Evolutionary conservation across 2,888 invertebrate species (phyloP).

Genomic region (Plebejus anna): DNA sequence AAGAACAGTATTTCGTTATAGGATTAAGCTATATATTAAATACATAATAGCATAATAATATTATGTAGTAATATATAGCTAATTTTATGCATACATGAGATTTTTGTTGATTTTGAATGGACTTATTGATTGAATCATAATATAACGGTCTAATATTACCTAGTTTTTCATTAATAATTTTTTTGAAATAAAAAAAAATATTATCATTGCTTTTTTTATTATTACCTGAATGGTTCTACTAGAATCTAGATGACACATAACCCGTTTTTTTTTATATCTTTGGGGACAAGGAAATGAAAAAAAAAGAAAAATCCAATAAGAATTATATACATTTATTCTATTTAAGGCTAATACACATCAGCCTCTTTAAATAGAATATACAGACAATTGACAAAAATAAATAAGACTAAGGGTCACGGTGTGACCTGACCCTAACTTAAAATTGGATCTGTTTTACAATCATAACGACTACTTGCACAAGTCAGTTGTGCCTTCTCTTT

Average conservation of each 20-base stretch:
- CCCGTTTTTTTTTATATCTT: background rate
- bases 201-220: conserved; percentile 6
- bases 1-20: background rate
- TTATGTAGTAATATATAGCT: background rate
- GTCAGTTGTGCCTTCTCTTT: background rate
- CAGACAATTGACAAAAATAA: conserved; percentile 24
- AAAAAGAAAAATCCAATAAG: conserved; percentile 2
- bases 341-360: conserved; percentile 20
- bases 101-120: conserved; percentile 16
- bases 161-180: conserved; percentile 20
- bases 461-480: background rate
- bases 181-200: conserved; percentile 22
- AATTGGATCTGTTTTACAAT: background rate
- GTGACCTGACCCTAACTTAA: background rate
- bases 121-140: conserved; percentile 4
- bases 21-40: background rate
- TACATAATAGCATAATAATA: conserved; percentile 1
- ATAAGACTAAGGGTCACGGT: background rate
- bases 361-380: conserved; percentile 21
- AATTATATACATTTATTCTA: conserved; percentile 26
- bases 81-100: conserved; percentile 7
- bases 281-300: background rate
- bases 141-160: background rate
- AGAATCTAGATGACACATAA: too few relatives aligned
- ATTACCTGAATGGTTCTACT: background rate